Conservation (phyloP, 2,888 invertebrate species). For the Pyrocoelia pectoralis region DNA sequence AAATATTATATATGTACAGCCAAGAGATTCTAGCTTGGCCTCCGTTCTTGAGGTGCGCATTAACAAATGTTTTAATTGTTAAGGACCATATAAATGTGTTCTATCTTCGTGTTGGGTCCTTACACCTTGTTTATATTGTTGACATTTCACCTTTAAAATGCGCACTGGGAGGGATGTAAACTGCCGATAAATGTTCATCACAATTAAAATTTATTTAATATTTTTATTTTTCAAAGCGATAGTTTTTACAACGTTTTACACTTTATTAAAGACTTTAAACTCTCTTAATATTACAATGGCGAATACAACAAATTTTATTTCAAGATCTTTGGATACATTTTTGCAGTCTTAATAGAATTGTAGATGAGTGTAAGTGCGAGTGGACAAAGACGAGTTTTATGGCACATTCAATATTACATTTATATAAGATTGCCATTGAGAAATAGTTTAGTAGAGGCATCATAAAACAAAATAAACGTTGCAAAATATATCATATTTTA, state of each 20-base stretch:
- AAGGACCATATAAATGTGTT: no score
- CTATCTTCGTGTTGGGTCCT: no score
- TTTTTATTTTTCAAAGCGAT: slow-evolving; percentile 38
- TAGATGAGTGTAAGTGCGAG: slow-evolving; percentile 22
- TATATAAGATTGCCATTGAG: slow-evolving; percentile 24
- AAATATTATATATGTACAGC: no score
- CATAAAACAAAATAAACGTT: slow-evolving; percentile 6
- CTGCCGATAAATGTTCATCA: no score
- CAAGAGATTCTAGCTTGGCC: no score
- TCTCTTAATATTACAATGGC: slow-evolving; percentile 27
- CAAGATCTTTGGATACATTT: slow-evolving; percentile 37
- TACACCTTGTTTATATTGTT: no score
- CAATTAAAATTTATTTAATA: slow-evolving; percentile 21
- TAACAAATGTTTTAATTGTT: no score
- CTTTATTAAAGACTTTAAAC: slow-evolving; percentile 31
- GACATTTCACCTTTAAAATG: no score
- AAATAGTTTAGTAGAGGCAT: slow-evolving; percentile 14
- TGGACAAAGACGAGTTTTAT: slow-evolving; percentile 23
- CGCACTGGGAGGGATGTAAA: no score
- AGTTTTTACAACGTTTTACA: slow-evolving; percentile 38
- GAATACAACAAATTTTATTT: slow-evolving; percentile 30
- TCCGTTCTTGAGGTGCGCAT: no score
- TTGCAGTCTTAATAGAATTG: slow-evolving; percentile 40
- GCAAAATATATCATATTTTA: slow-evolving; percentile 19
- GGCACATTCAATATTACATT: slow-evolving; percentile 35